Percentiles rank a stretch among this genome's conserved stretches.
phyloP scores from a whole-genome alignment of 2,888 invertebrate species.

The Netelia inedita region DNA sequence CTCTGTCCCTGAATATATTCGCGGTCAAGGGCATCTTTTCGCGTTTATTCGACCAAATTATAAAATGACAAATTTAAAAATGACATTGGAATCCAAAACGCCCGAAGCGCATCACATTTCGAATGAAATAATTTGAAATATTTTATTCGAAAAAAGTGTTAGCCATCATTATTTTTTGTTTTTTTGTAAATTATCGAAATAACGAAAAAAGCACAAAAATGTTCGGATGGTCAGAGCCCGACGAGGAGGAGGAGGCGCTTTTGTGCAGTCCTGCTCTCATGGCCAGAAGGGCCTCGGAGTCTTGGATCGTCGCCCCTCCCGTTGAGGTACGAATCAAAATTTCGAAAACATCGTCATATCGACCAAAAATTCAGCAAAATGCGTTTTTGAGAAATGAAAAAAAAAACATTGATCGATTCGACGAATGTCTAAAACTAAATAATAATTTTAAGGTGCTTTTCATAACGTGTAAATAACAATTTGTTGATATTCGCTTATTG shows the following conservation, averaged over 20 bases:
- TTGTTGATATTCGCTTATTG: constrained; percentile 29
- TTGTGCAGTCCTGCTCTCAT: constrained; percentile 95
- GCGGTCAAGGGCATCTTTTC: constrained; percentile 28
- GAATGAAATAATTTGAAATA: constrained; percentile 7
- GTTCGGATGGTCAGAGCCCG: constrained; percentile 92
- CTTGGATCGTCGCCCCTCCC: constrained; percentile 95
- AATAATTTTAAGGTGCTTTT: background rate
- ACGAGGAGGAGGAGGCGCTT: constrained; percentile 94
- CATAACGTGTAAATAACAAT: constrained; percentile 44
- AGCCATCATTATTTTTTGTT: background rate
- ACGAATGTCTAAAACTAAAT: background rate
- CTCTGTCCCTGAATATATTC: constrained; percentile 41
- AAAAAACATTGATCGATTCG: background rate
- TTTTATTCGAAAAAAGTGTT: background rate
- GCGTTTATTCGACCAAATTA: background rate
- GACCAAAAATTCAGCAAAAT: background rate
- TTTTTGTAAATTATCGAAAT: background rate
- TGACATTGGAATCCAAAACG: background rate
- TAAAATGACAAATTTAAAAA: constrained; percentile 7
- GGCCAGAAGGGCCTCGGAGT: constrained; percentile 94
- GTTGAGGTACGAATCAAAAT: constrained; percentile 89
- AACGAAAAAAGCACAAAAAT: constrained; percentile 84
- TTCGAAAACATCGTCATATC: background rate
- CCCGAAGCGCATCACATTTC: background rate
- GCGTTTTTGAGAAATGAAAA: background rate